These are phyloP conservation scores for Epirrhoe tristata DNA, from an alignment of 2,888 invertebrate genomes.

Conservation along the genomic window DNA sequence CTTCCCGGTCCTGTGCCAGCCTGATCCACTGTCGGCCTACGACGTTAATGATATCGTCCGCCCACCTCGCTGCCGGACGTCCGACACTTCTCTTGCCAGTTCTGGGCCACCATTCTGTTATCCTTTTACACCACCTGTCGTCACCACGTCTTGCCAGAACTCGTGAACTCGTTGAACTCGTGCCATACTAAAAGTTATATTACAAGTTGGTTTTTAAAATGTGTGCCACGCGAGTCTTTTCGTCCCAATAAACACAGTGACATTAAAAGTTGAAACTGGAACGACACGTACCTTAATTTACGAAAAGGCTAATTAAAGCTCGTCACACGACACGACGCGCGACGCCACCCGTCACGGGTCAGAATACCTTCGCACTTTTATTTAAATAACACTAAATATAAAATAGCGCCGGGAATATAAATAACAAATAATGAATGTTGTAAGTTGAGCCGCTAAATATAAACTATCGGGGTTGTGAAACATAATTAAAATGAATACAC, in stretches of 20 bases:
- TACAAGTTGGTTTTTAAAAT: not conserved
- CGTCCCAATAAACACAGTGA: slow-evolving; percentile 21
- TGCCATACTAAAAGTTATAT: not conserved
- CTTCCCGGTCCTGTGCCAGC: too few species aligned
- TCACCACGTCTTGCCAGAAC: too few species aligned
- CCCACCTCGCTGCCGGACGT: too few species aligned
- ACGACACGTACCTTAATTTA: slow-evolving; percentile 25
- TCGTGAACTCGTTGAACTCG: too few species aligned
- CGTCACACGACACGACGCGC: slow-evolving; percentile 16
- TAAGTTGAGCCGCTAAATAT: not conserved
- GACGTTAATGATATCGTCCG: too few species aligned
- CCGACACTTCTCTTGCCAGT: too few species aligned
- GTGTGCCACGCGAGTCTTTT: not conserved
- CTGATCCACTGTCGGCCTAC: too few species aligned
- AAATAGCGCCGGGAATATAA: slow-evolving; percentile 1
- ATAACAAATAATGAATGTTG: not conserved
- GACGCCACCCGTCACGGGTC: slow-evolving; percentile 16
- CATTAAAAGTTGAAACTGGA: slow-evolving; percentile 24
- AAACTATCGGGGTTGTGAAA: not conserved
- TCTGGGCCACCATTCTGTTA: too few species aligned
- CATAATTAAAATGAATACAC: slow-evolving; percentile 1
- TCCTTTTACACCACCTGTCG: too few species aligned
- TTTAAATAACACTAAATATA: slow-evolving; percentile 6
- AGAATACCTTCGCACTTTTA: slow-evolving; percentile 13
- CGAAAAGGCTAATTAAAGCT: slow-evolving; percentile 25